Conservation (phyloP, 2,888 invertebrate species). For the Rhagophthalmus giganteus region DNA sequence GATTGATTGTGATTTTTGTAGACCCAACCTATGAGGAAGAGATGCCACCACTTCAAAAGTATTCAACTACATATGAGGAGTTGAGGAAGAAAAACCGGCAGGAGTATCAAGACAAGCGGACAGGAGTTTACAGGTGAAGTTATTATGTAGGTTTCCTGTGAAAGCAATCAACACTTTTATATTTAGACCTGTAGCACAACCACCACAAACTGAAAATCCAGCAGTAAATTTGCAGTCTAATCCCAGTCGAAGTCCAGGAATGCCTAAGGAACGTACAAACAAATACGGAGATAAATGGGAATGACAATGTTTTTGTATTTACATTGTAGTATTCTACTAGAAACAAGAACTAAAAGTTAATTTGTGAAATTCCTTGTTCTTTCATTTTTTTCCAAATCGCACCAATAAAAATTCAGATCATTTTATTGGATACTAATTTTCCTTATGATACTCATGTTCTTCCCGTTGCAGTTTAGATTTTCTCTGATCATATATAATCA, state of each 20-base stretch:
- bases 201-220: conserved; percentile 17
- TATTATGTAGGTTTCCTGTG: too few relatives aligned
- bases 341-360: too few relatives aligned
- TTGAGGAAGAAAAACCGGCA: conserved; percentile 71
- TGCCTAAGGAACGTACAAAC: conserved; percentile 33
- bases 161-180: too few relatives aligned
- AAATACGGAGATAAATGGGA: conserved; percentile 42
- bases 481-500: too few relatives aligned
- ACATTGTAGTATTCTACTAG: not conserved
- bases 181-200: conserved; percentile 1
- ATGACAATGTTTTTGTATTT: not conserved
- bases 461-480: too few relatives aligned
- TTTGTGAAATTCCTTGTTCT: too few relatives aligned
- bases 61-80: conserved; percentile 70
- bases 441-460: too few relatives aligned
- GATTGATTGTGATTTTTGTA: conserved; percentile 4
- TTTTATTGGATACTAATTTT: too few relatives aligned
- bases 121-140: conserved; percentile 42
- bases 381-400: too few relatives aligned
- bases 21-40: conserved; percentile 56
- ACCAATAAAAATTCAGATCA: too few relatives aligned
- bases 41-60: conserved; percentile 55
- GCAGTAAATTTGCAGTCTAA: conserved; percentile 3
- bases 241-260: conserved; percentile 11
- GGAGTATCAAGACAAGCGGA: conserved; percentile 57